A percentile compares a stretch with the other conserved stretches of the same genome.
Evolutionary conservation across 2,113 vertebrate species (phyloP).

Genomic region (Recurvirostra avosetta): DNA sequence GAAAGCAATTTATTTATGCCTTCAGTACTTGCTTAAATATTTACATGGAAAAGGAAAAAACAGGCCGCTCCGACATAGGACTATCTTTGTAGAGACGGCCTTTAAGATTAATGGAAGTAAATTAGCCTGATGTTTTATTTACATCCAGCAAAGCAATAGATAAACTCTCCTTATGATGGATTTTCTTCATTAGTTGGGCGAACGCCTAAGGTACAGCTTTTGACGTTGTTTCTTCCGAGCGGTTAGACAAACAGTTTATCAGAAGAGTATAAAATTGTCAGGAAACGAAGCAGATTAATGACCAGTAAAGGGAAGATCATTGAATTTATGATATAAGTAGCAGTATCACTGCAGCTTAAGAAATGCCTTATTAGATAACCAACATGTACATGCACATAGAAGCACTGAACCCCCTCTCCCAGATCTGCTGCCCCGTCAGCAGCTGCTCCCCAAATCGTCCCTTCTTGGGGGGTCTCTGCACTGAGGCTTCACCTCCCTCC

Average conservation of each 20-base stretch:
- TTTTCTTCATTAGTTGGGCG: slow-evolving; percentile 57
- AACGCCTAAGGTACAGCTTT: slow-evolving; percentile 18
- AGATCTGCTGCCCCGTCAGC: accelerated
- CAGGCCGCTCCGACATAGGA: not conserved
- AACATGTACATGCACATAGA: not conserved
- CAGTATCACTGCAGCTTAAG: not conserved
- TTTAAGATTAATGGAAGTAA: slow-evolving; percentile 63
- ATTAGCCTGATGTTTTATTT: slow-evolving; percentile 64
- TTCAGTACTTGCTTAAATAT: slow-evolving; percentile 47
- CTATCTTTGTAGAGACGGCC: not conserved
- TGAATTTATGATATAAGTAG: slow-evolving; percentile 33
- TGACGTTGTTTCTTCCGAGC: slow-evolving; percentile 23
- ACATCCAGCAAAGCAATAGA: slow-evolving; percentile 40
- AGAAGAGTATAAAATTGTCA: slow-evolving; percentile 43
- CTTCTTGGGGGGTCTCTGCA: not conserved
- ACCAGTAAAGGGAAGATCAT: slow-evolving; percentile 8
- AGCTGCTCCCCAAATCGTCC: not conserved
- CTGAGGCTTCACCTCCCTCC: not conserved
- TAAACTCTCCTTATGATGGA: slow-evolving; percentile 52
- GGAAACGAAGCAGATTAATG: slow-evolving; percentile 55
- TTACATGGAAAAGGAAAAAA: not conserved
- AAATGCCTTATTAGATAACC: not conserved
- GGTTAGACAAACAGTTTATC: slow-evolving; percentile 58
- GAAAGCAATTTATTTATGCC: slow-evolving; percentile 55
- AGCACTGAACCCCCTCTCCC: accelerated